Base-by-base conservation (phyloP, 2,113 vertebrate genomes). In the Eupsittula cactorum region DNA sequence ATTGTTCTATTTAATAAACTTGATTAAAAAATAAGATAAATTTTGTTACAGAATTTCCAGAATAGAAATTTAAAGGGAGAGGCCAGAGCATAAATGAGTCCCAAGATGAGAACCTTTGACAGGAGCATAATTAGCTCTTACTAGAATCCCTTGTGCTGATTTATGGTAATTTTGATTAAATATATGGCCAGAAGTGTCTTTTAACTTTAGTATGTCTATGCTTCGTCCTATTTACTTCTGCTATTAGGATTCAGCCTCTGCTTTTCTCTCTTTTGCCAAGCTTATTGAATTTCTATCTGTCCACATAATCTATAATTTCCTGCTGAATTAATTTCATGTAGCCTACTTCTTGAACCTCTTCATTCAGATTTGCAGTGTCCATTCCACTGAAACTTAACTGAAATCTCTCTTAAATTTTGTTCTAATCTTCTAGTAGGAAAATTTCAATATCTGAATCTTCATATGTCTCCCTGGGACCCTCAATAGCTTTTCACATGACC, bases 281-380 rank as follows among this genome's bases (percentile, higher is more conserved):
- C 65, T 87, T 94, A 95, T 92, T 94, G 96, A 95, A 95, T 95
- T 95, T 95, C 80, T 93, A 90, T 96, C 90, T 95, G 47, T 92
- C 88, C 88, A 86, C 79, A 87, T 79, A 67, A 93, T 93, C 86
- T 93, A 88, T 74, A 91, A 95, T 82, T 95, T 94, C 88, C 86
- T 90, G 68, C 68, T 92, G 88, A 92, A 94, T 88, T 96, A 86
- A 93, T 88, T 91, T 71, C 73, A 92, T 82, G 42, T 60, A 95
- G 76, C 69, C 62, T 94, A 64, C 19, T 95, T 92, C 76, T 92
- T 88, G 73, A 95, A 92, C 69, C 44, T 92, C 23, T 89, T 93
- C 62, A 89, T 76, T 87, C 65, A 86, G 31, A 68, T 91, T 84
- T 96, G 75, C 55, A 86, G 55, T 79, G 62, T 75, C 35, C 44